Base-by-base conservation (phyloP, 1,140 invertebrate species). In the Colletes latitarsis region DNA sequence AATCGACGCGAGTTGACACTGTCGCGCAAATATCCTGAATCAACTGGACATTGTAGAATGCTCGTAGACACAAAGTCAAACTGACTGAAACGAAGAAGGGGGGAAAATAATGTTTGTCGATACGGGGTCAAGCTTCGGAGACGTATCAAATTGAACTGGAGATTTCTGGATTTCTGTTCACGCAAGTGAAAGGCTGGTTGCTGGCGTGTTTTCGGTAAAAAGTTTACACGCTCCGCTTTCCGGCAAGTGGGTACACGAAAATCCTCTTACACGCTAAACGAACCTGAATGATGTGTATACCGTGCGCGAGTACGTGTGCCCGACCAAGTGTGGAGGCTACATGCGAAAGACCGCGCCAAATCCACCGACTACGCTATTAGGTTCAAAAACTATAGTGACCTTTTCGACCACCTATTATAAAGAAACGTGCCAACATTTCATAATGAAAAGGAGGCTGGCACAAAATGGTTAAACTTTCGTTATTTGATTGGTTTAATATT, bases 161-260 rank as follows among this genome's bases (percentile, higher is more conserved):
- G 53, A 84, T 84, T 55, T 15, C 49, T 12, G 19, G 21, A 21
- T 83, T 85, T 53, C 60, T 57, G 67, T 39, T 62, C 55, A 14
- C 55, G 68, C 63, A 62, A 84, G 74, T 68, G 75, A 83, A 67
- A 62, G 55, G 39, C 19, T 39, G 68, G 73, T 77, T 73, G 39
- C 58, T 63, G 19, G 46, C 55, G 72, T 46, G 63, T 78, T 63
- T 63, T 52, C 55, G 77, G 58, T 78, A 88, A 88, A 85, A 88
- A 85, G 83, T 88, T 88, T 78, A 88, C 83, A 72, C 67, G 75
- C 52, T 78, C 39, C 71, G 83, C 77, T 87, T 81, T 81, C 72
- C 72, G 49, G 63, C 80, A 87, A 88, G 83, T 78, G 77, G 68
- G 68, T 87, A 88, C 82, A 88, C 63, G 85, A 78, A 81, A 88